Conservation (phyloP, 2,797 vertebrate genomes). For the Pipistrellus pygmaeus region DNA sequence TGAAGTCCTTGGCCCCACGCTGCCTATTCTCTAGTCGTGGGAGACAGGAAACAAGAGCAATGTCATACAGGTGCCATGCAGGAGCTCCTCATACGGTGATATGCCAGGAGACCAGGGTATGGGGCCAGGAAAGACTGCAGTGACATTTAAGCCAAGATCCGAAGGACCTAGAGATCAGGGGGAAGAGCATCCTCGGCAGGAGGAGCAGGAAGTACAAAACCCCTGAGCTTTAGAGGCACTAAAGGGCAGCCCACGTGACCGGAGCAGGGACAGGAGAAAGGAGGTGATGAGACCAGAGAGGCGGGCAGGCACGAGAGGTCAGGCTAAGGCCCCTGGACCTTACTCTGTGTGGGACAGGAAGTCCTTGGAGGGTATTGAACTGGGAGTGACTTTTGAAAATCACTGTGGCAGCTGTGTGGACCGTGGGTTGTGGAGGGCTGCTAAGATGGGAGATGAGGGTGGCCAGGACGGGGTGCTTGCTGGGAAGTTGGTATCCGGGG, state of each 20-base stretch:
- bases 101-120: neutral
- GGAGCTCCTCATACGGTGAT: neutral
- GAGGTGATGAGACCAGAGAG: neutral
- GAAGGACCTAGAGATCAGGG: neutral
- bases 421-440: neutral
- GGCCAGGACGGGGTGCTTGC: neutral
- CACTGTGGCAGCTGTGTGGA: neutral
- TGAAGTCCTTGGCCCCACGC: neutral
- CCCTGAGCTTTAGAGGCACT: neutral
- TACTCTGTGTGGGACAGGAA: neutral
- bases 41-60: neutral
- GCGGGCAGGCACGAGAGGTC: neutral
- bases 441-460: neutral
- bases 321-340: neutral
- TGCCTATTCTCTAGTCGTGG: neutral
- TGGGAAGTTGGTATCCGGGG: neutral
- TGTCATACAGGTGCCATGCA: neutral
- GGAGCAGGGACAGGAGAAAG: neutral
- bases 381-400: neutral
- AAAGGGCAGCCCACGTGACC: neutral
- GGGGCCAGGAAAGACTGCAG: neutral
- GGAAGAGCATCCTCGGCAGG: neutral
- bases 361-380: neutral
- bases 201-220: neutral
- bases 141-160: constrained; percentile 20